phyloP scores from a whole-genome alignment of 2,113 vertebrate genomes.

The Chrysochloris asiatica region DNA sequence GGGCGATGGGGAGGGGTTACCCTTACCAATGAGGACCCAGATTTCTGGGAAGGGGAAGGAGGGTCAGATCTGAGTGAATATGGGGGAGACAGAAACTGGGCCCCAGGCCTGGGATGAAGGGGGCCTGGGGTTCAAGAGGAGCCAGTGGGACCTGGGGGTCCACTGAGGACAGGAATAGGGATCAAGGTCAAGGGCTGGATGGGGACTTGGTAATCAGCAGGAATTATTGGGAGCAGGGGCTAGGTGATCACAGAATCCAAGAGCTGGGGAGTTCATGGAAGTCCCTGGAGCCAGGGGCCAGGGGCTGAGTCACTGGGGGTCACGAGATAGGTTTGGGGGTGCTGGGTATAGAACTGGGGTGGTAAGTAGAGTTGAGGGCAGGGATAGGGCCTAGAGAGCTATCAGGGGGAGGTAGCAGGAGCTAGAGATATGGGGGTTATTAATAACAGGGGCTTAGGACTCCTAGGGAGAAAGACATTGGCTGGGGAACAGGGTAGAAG shows the following conservation, averaged over 20 bases:
- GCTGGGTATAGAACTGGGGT: background rate
- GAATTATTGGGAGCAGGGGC: background rate
- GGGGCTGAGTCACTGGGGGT: background rate
- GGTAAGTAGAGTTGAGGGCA: background rate
- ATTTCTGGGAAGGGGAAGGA: background rate
- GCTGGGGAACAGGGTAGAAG: background rate
- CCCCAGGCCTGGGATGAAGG: background rate
- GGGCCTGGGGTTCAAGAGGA: background rate
- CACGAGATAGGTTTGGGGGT: background rate
- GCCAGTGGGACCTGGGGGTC: background rate
- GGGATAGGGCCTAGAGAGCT: background rate
- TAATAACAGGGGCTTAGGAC: background rate
- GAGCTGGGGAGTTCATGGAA: background rate
- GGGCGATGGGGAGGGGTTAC: background rate
- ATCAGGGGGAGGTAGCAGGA: background rate
- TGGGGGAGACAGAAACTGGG: background rate
- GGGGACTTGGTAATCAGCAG: background rate
- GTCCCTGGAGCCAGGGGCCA: background rate
- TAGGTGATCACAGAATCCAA: background rate
- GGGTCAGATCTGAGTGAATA: conserved; percentile 15
- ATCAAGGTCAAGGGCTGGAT: background rate
- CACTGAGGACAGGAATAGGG: background rate
- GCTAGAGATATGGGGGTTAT: background rate
- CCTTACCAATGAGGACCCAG: background rate
- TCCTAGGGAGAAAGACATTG: background rate